These are phyloP conservation scores for Hiodon alosoides DNA, from an alignment of 2,113 vertebrate species.

Conservation along the genomic window DNA sequence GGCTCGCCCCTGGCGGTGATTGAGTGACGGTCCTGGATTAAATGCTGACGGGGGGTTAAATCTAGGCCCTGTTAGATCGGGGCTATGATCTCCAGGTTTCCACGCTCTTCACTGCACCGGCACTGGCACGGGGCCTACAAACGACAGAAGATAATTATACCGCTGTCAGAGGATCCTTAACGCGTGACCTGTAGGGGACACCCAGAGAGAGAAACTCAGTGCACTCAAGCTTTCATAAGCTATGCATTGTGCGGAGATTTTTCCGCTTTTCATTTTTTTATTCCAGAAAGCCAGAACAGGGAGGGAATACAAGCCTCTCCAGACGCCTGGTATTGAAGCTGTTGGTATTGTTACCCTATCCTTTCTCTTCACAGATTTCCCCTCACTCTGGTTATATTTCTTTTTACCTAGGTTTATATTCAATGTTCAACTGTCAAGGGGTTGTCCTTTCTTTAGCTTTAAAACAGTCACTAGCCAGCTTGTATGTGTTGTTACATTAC, in stretches of 20 bases:
- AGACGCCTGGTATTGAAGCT: constrained; percentile 7
- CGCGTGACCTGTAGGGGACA: neutral
- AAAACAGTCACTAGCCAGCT: too few relatives aligned
- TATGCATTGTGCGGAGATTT: too few relatives aligned
- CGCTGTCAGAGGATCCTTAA: constrained; percentile 37
- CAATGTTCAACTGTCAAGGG: too few relatives aligned
- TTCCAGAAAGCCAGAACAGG: too few relatives aligned
- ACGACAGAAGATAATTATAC: constrained; percentile 39
- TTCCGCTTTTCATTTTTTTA: too few relatives aligned
- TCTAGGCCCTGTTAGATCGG: constrained; percentile 50
- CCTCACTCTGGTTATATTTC: neutral
- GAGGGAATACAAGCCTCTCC: too few relatives aligned
- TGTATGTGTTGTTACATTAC: too few relatives aligned
- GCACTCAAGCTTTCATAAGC: too few relatives aligned
- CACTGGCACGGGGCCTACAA: constrained; percentile 30
- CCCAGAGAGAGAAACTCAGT: constrained; percentile 1
- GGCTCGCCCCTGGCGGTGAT: constrained; percentile 16
- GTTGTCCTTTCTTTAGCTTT: too few relatives aligned
- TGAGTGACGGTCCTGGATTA: constrained; percentile 53
- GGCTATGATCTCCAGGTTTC: constrained; percentile 33
- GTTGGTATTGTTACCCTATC: neutral
- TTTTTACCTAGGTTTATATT: too few relatives aligned
- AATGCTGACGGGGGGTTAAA: constrained; percentile 51
- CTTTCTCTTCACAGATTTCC: neutral
- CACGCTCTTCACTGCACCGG: constrained; percentile 39